A percentile compares a stretch with the other conserved stretches of the same genome.
Conservation (phyloP, 2,797 vertebrate genomes). For the Tapera naevia region DNA sequence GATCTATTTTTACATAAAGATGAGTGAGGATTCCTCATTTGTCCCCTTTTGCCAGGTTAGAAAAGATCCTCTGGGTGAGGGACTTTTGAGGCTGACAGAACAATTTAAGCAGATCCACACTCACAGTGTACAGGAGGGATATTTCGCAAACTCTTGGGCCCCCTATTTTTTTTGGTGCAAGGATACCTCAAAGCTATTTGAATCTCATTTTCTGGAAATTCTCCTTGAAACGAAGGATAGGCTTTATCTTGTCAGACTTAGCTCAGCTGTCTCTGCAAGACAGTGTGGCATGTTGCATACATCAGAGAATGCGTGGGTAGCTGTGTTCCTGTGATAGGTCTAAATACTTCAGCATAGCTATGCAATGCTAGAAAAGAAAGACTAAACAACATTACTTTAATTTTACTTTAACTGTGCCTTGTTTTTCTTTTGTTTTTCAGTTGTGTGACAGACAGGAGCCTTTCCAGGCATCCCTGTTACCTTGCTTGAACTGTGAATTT, state of each 20-base stretch:
- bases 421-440: neutral
- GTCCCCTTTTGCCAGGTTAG: neutral
- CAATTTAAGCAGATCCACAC: accelerated
- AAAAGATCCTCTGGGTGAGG: neutral
- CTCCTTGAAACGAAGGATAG: neutral
- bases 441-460: neutral
- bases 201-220: neutral
- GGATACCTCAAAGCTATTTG: neutral
- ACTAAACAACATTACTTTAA: neutral
- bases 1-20: neutral
- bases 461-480: neutral
- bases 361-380: neutral
- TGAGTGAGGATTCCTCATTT: neutral
- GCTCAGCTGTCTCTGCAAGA: neutral
- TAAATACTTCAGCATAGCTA: neutral
- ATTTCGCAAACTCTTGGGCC: neutral
- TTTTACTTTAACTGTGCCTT: neutral
- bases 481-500: neutral
- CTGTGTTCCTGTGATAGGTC: neutral
- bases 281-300: neutral
- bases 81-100: neutral
- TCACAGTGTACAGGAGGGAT: neutral
- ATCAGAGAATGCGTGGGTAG: neutral
- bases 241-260: neutral
- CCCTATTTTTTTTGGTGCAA: neutral